These are phyloP conservation scores for Apis dorsata DNA, from an alignment of 1,140 invertebrate genomes.

Conservation along the genomic window DNA sequence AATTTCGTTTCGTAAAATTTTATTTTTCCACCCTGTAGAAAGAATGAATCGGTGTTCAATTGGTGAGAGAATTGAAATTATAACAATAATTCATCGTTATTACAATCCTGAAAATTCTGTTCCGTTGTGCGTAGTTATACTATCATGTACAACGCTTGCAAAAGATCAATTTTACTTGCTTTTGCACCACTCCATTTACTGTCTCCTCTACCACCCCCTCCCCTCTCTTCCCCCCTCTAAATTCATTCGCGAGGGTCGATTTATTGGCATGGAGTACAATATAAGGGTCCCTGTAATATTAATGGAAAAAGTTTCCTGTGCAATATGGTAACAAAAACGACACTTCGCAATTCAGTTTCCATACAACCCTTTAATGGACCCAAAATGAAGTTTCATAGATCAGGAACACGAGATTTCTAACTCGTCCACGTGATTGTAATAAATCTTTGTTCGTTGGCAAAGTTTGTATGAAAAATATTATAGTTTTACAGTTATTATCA, in stretches of 20 bases:
- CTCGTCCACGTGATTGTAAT: constrained; percentile 42
- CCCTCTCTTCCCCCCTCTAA: not conserved
- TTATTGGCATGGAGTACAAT: constrained; percentile 44
- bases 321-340: constrained; percentile 43
- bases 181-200: constrained; percentile 38
- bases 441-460: constrained; percentile 9
- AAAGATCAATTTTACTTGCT: constrained; percentile 48
- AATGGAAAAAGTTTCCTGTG: constrained; percentile 54
- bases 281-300: constrained; percentile 36
- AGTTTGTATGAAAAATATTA: not conserved
- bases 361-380: constrained; percentile 43
- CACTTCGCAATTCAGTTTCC: constrained; percentile 16
- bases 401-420: not conserved
- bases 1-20: not conserved
- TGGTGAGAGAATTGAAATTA: constrained; percentile 25
- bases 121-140: not conserved
- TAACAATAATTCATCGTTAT: constrained; percentile 46
- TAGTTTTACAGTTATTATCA: not conserved
- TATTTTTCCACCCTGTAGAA: not conserved
- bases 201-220: constrained; percentile 38
- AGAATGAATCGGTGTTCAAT: not conserved
- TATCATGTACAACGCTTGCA: constrained; percentile 40
- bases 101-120: constrained; percentile 30
- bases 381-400: constrained; percentile 33
- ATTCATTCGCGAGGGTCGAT: constrained; percentile 51